These are phyloP conservation scores for Monoplex corrugatus DNA, from an alignment of 2,888 invertebrate genomes.

Conservation along the genomic window DNA sequence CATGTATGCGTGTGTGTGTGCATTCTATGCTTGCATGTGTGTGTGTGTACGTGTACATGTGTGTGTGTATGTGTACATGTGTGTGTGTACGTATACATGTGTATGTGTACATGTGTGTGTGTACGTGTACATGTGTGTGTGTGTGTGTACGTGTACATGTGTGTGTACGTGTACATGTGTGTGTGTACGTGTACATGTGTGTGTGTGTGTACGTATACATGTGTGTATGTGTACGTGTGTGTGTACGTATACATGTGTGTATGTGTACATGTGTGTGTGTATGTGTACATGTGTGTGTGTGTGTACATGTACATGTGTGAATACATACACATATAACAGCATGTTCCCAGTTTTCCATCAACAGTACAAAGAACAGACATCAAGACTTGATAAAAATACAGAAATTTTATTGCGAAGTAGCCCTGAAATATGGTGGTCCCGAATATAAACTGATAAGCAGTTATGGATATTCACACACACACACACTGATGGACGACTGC, in stretches of 20 bases:
- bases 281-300: neutral
- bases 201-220: neutral
- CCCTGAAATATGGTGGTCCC: constrained; percentile 7
- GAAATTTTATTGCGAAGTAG: constrained; percentile 12
- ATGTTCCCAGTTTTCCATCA: neutral
- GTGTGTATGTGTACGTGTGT: too few species aligned
- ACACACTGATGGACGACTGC: neutral
- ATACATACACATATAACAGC: neutral
- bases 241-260: neutral
- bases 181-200: neutral
- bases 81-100: neutral
- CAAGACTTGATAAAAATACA: neutral
- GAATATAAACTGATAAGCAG: too few species aligned
- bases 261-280: neutral
- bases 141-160: neutral
- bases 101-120: neutral
- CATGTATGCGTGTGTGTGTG: too few species aligned
- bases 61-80: neutral
- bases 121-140: neutral
- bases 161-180: neutral
- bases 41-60: neutral
- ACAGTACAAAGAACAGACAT: neutral
- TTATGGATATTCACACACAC: neutral
- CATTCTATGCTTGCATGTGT: neutral
- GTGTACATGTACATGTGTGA: neutral